phyloP scores from a whole-genome alignment of 2,888 invertebrate genomes.

The Resseliella maxima region DNA sequence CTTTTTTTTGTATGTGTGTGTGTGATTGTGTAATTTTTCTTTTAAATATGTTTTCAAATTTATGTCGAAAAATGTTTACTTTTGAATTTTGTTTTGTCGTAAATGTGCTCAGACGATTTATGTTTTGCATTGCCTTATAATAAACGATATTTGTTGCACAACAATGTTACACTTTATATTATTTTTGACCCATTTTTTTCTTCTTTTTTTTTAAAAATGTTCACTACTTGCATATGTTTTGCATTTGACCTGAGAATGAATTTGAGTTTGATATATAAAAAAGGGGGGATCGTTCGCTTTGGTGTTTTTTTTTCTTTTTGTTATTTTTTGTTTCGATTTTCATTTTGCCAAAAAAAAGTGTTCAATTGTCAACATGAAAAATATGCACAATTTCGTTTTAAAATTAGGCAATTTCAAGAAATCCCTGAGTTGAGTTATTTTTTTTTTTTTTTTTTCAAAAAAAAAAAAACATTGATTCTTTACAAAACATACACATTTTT shows the following conservation, averaged over 20 bases:
- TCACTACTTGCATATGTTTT: constrained; percentile 11
- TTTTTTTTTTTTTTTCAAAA: neutral
- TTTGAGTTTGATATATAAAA: constrained; percentile 47
- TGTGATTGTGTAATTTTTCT: too few species aligned
- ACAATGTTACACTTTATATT: neutral
- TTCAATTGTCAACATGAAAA: constrained; percentile 9
- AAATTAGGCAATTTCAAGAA: constrained; percentile 49
- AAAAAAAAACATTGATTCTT: constrained; percentile 39
- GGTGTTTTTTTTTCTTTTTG: neutral
- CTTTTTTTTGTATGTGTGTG: too few species aligned
- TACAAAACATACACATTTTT: constrained; percentile 48
- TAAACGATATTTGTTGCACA: neutral
- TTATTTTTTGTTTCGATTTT: too few species aligned
- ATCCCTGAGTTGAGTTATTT: constrained; percentile 53
- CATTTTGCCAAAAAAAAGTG: neutral
- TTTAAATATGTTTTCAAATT: neutral
- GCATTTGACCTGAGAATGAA: constrained; percentile 40
- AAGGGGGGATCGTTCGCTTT: neutral
- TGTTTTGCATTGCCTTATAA: constrained; percentile 36
- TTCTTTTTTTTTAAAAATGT: neutral
- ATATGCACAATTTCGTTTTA: constrained; percentile 48
- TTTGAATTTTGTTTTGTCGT: constrained; percentile 26
- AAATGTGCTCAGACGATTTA: constrained; percentile 44
- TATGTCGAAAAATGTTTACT: constrained; percentile 27
- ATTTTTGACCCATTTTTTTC: neutral